Percentiles rank a stretch among this genome's conserved stretches.
phyloP scores from a whole-genome alignment of 30 jellyfish, hydroid and myxozoan genomes.

The Clytia hemisphaerica region DNA sequence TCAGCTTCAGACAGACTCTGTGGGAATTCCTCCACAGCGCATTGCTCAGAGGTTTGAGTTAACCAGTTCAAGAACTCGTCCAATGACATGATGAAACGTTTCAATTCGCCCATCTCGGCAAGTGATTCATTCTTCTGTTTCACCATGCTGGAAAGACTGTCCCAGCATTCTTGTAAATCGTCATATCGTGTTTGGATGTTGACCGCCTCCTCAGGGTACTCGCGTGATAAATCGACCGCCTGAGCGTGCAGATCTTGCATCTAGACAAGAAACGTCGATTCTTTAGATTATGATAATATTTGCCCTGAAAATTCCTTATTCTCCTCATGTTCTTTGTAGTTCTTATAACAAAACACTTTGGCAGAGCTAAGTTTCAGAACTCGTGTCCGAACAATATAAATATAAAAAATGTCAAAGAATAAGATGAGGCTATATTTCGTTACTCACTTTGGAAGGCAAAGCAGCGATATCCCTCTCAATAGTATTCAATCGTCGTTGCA shows the following conservation, averaged over 20 bases:
- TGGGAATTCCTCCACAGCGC: conserved; percentile 93
- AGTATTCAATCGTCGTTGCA: conserved; percentile 81
- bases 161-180: conserved; percentile 86
- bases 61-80: conserved; percentile 88
- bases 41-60: conserved; percentile 61
- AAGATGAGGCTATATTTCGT: not conserved
- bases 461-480: conserved; percentile 94
- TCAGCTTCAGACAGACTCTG: conserved; percentile 95
- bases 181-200: conserved; percentile 44
- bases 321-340: too few species aligned
- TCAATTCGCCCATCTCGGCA: conserved; percentile 90
- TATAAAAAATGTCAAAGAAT: not conserved
- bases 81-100: conserved; percentile 76
- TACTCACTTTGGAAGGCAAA: conserved; percentile 71
- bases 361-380: too few species aligned
- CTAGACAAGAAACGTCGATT: too few species aligned
- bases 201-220: conserved; percentile 81
- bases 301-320: too few species aligned
- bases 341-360: not conserved
- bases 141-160: conserved; percentile 63
- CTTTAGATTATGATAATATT: too few species aligned
- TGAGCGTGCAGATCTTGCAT: conserved; percentile 50
- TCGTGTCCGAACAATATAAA: too few species aligned
- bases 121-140: conserved; percentile 71
- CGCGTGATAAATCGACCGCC: conserved; percentile 47